Percentiles rank a stretch among this genome's conserved stretches.
phyloP scores from a whole-genome alignment of 2,797 vertebrate species.

The Pseudomugil gertrudae region DNA sequence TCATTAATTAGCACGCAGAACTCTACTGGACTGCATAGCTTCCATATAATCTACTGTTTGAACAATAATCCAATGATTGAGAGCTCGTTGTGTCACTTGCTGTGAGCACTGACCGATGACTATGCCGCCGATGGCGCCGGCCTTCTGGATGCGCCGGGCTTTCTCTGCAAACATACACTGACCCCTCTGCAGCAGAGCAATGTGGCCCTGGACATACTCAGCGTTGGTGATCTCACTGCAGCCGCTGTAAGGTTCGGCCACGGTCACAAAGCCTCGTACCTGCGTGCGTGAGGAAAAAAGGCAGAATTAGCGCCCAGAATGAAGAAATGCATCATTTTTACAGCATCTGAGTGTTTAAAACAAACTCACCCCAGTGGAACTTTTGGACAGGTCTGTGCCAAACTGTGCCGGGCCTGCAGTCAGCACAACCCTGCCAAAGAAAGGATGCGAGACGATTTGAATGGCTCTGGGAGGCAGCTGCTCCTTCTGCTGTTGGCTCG shows the following conservation, averaged over 20 bases:
- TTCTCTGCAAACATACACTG: constrained; percentile 99
- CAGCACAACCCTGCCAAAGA: constrained; percentile 95
- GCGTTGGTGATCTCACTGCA: constrained; percentile 91
- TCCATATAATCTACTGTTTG: constrained; percentile 49
- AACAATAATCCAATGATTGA: constrained; percentile 31
- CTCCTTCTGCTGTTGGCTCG: constrained; percentile 98
- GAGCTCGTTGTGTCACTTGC: constrained; percentile 25
- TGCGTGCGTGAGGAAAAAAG: constrained; percentile 55
- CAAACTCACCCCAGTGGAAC: constrained; percentile 88
- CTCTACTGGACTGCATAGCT: constrained; percentile 21
- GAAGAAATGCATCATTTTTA: background rate
- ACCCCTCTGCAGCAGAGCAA: constrained; percentile 94
- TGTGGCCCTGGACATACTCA: constrained; percentile 90
- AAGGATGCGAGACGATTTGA: constrained; percentile 96
- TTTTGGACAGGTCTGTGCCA: constrained; percentile 94
- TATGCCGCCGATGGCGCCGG: constrained; percentile 95
- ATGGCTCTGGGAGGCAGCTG: constrained; percentile 97
- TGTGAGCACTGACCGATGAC: constrained; percentile 89
- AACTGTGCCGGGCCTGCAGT: constrained; percentile 98
- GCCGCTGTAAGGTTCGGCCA: constrained; percentile 94
- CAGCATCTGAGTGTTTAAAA: constrained; percentile 5
- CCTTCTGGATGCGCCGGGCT: constrained; percentile 94
- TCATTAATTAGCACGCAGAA: constrained; percentile 10
- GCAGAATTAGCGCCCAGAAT: background rate
- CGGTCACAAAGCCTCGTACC: constrained; percentile 93